Base-by-base conservation (phyloP, 2,888 invertebrate species). In the Dryocosmus kuriphilus region DNA sequence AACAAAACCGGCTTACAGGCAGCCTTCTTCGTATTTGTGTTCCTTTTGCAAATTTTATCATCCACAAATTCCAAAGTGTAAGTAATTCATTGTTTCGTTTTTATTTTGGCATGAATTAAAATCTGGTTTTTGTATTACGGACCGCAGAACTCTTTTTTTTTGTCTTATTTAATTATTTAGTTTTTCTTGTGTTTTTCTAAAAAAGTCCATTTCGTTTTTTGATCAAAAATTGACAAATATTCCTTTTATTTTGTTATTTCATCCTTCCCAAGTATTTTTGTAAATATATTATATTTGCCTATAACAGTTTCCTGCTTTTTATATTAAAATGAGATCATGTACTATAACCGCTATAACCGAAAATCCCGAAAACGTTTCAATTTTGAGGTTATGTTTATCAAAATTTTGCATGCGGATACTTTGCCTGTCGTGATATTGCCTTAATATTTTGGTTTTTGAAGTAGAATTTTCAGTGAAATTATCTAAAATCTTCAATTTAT, bases 1-100 rank as follows among this genome's bases (percentile, higher is more conserved):
- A 11, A 51, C 16, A 71, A 71, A 51, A 71, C 71, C 71, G 71
- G 71, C 51, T 22, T 27, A 30, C 11, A 46, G 30, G 30, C 71
- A 71, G 19, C 32, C 27, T 71, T 71, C 30, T 19, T 71, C 30
- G 16, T 71, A 71, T 8, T 51, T 71, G 24, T 71, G 71, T 30
- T 71, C 71, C 3, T 71, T 71, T 51, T 71, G 71, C 71, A 71
- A 71, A 71, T 51, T 71, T 51, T 71, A 71, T 51, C 71, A 71
- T 71, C 14, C 8, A 4, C 27, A 71, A 41, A 30, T 24, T 11
- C 19, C 27, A 24, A 71, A 71, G 4, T 51, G 71, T 71, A n/a
- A 71, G 71, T 51, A 57, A 24, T 14, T 24, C 9, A 14, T 11
- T 27, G 14, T 14, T 24, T 57, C 14, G 27, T 57, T 57, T 57